These are phyloP conservation scores for Nanger granti DNA, from an alignment of 2,113 vertebrate genomes.

Conservation along the genomic window DNA sequence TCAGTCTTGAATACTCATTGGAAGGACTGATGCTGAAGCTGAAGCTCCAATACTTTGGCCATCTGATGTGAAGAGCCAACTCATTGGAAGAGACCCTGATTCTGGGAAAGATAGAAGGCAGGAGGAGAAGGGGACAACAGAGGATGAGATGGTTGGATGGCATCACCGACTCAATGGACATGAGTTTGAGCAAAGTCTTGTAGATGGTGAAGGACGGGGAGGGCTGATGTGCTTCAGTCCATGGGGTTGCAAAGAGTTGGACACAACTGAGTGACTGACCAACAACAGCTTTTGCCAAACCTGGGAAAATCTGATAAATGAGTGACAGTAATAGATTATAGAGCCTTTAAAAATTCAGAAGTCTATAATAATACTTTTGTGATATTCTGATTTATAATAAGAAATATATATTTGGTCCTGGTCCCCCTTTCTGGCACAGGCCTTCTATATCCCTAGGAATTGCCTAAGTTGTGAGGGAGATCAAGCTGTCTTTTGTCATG, in stretches of 20 bases:
- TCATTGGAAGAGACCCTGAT: neutral
- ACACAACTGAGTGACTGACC: neutral
- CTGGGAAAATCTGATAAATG: neutral
- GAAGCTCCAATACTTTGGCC: neutral
- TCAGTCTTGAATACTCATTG: neutral
- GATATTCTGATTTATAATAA: neutral
- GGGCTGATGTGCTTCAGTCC: neutral
- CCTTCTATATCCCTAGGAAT: neutral
- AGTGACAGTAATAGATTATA: neutral
- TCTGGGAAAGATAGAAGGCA: neutral
- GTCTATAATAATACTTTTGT: neutral
- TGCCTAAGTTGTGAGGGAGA: neutral
- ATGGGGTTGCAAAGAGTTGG: neutral
- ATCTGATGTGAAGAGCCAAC: neutral
- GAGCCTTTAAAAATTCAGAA: neutral
- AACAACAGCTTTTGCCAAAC: neutral
- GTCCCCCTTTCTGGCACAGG: neutral
- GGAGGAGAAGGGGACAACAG: neutral
- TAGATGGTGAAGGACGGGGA: neutral
- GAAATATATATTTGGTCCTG: neutral
- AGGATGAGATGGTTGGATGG: neutral
- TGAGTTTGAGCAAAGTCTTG: neutral
- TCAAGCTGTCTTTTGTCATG: neutral
- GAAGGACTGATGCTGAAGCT: neutral
- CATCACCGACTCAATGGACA: fast-evolving